Evolutionary conservation across 2,797 vertebrate species (phyloP), one percentile per base, ranked within the genome.

Genomic region (Enteromius mattozi): DNA sequence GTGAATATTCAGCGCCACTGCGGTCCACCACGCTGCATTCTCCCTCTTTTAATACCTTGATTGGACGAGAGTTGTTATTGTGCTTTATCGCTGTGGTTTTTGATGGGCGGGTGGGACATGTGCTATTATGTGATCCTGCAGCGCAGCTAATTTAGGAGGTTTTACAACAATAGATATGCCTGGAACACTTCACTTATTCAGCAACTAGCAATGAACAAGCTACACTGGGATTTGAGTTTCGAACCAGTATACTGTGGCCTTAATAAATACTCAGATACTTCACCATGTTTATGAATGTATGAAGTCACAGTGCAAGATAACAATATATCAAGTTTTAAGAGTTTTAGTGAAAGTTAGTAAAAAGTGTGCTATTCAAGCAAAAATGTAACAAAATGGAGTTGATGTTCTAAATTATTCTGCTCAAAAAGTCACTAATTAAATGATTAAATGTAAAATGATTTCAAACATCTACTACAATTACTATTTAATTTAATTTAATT

Each of bases 11-110:
- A 77, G 63, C 7, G 12, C 7, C 59, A 75, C 59, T 56, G 61
- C 35, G 7, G 71, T 59, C 49, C 82, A 78, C 63, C 35, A 42
- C 1, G 4, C 85, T 71, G 27, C 71, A 68, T 51, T 79, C 56
- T 45, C 9, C 27, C 16, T 49, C 49, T 21, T 51, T 24, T 70
- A 69, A 75, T 19, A 69, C 56, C 40, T 61, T 49, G 75, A 83
- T 68, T 83, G 33, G 37, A 83, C 17, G 17, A 59, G 80, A 68
- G 40, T 49, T 76, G 72, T 56, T 70, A 54, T 69, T 77, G 59
- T 76, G 71, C 79, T 51, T 37, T 80, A 59, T 89, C 86, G 76
- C 51, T 80, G 56, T 47, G 40, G 56, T 51, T 54, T 80, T 69
- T 70, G 66, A 70, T 54, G 49, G 65, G 30, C 33, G 4, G 78